Conservation (phyloP, 2,113 vertebrate species). For the Corythoichthys haematopterus region DNA sequence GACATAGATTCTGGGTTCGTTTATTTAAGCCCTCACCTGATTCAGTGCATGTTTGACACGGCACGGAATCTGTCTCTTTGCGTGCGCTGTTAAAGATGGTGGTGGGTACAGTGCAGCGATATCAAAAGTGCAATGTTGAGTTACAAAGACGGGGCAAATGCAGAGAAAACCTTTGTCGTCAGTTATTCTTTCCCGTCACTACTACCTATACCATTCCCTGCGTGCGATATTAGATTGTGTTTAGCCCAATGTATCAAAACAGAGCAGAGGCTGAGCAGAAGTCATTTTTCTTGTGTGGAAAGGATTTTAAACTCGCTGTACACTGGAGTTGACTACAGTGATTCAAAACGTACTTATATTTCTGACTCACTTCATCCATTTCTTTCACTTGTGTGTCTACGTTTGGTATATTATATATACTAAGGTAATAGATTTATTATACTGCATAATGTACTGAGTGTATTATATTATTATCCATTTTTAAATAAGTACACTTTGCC, state of each 20-base stretch:
- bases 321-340: conserved; percentile 16
- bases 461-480: conserved; percentile 44
- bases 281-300: conserved; percentile 27
- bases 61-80: conserved; percentile 8
- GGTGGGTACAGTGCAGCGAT: conserved; percentile 15
- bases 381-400: conserved; percentile 25
- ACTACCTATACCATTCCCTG: conserved; percentile 7
- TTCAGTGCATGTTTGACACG: neutral
- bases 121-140: conserved; percentile 14
- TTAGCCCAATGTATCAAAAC: conserved; percentile 11
- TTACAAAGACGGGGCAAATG: neutral
- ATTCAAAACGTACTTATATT: conserved; percentile 12
- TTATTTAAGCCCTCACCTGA: conserved; percentile 1
- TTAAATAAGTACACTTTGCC: conserved; percentile 22
- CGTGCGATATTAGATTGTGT: conserved; percentile 12
- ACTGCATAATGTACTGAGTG: conserved; percentile 14
- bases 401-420: conserved; percentile 74
- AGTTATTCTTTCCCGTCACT: neutral
- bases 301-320: conserved; percentile 9
- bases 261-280: conserved; percentile 10
- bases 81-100: conserved; percentile 12
- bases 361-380: conserved; percentile 23
- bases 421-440: conserved; percentile 56
- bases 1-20: conserved; percentile 36
- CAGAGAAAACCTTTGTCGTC: conserved; percentile 1